Base-by-base conservation (phyloP, 2,888 invertebrate genomes). In the Polyommatus iphigenia region DNA sequence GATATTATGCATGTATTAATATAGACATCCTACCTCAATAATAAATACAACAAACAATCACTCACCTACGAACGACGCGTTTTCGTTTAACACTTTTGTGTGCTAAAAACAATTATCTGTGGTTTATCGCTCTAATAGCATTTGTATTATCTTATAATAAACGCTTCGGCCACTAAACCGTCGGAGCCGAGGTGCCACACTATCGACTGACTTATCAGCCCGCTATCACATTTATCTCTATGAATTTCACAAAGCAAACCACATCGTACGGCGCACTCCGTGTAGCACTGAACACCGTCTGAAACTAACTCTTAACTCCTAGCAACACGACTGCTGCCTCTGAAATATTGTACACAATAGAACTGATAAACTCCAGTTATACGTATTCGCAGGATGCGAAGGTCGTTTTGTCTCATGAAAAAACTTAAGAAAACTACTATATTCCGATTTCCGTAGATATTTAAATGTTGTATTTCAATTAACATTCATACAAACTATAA, bases 141-240 rank as follows among this genome's bases (percentile, higher is more conserved):
- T 50, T 77, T 54, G 59, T 73, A 78, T 73, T 41, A 59, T 78
- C 57, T 46, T 77, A 59, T 73, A 59, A 77, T 59, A 72, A 77
- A 77, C 50, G n/a, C 15, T 54, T 29, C 20, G 71, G 54, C 24
- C 29, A 36, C 24, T 50, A 71, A 71, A 77, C 46, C n/a, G 36
- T 15, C n/a, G 20, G 36, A 73, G 73, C 18, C 41, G 24, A 20
- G 36, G 71, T 77, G 77, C 46, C 54, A 72, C 57, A 71, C 36
- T 77, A 77, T 73, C 24, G 72, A 77, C 77, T 73, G 57, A 62
- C 24, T 73, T 72, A 73, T 71, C 72, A 72, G 57, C 7, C 13
- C 71, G 18, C 57, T 72, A 77, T 77, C 72, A 41, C 32, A 59
- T n/a, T 57, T 77, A 77, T 72, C 77, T 46, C 36, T n/a, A 8